phyloP scores from a whole-genome alignment of 2,888 invertebrate species.

The Furcula furcula region DNA sequence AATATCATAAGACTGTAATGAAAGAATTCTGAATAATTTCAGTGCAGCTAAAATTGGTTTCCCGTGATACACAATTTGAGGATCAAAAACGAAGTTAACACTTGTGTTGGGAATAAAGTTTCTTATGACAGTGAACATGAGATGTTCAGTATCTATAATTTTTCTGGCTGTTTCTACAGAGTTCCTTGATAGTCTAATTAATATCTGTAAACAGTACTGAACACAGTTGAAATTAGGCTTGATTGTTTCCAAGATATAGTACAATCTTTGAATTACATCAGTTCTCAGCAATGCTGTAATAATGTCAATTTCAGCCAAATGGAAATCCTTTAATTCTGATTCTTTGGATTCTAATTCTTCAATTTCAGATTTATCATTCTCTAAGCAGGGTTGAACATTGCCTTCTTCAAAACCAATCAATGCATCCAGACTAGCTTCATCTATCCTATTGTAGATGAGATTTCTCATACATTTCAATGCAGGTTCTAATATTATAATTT shows the following conservation, averaged over 20 bases:
- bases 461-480: constrained; percentile 88
- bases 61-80: constrained; percentile 79
- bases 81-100: constrained; percentile 60
- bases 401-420: constrained; percentile 85
- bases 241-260: constrained; percentile 88
- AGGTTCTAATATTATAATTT: constrained; percentile 87
- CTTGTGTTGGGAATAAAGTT: constrained; percentile 80
- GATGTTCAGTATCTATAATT: constrained; percentile 83
- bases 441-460: constrained; percentile 88
- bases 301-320: constrained; percentile 92
- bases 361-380: constrained; percentile 77
- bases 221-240: constrained; percentile 88
- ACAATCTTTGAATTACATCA: constrained; percentile 87
- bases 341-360: constrained; percentile 78
- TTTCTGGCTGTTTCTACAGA: constrained; percentile 85
- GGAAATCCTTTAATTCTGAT: constrained; percentile 90
- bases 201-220: constrained; percentile 88
- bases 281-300: constrained; percentile 87
- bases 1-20: constrained; percentile 81
- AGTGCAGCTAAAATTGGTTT: constrained; percentile 86
- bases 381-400: constrained; percentile 82
- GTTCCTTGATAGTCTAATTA: constrained; percentile 90
- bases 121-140: constrained; percentile 83
- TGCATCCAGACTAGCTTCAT: constrained; percentile 89
- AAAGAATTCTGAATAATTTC: constrained; percentile 87